Evolutionary conservation across 2,888 invertebrate genomes (phyloP), one percentile per base, ranked within the genome.

Genomic region (Rotaria sp.): DNA sequence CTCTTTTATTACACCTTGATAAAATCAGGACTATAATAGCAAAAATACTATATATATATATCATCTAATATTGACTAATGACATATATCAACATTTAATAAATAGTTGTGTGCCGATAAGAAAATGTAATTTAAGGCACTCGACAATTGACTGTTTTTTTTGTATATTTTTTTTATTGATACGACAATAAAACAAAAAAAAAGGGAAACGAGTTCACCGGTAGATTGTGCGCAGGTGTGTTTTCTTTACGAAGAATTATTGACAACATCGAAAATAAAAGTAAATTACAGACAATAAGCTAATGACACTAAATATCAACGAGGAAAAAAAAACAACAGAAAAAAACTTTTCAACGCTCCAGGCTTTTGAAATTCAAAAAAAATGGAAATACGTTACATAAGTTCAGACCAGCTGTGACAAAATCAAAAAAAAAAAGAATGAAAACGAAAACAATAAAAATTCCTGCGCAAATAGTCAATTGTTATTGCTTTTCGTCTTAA

Each of bases 171-270:
- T 67, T 35, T 67, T 67, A 21, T 67, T 67, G 15, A 67, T 1
- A 35, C 18, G 18, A 67, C 67, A 35, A 35, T 13, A 35, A 35
- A n/a, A 13, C n/a, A 15, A 67, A 67, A 21, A 67, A 67, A 15
- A 67, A 67, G 30, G 21, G 67, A 67, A 67, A 67, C 67, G 67
- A 67, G 67, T 67, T 67, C 67, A 67, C 67, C 67, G 67, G 67
- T 35, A 67, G 67, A 67, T 67, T 15, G 35, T 35, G 67, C 67
- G 35, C 67, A 21, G 35, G 35, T 67, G 26, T 57, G 67, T 35
- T 35, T 35, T 67, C 50, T 50, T 50, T 4, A 3, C 3, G 18
- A 67, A 1, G 2, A 30, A 35, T 21, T 38, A 67, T 35, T 35
- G 15, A 67, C 67, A 67, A 67, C 67, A 67, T 67, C 21, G 4